These are phyloP conservation scores for Megamerina dolium DNA, from an alignment of 2,888 invertebrate species.

Conservation along the genomic window DNA sequence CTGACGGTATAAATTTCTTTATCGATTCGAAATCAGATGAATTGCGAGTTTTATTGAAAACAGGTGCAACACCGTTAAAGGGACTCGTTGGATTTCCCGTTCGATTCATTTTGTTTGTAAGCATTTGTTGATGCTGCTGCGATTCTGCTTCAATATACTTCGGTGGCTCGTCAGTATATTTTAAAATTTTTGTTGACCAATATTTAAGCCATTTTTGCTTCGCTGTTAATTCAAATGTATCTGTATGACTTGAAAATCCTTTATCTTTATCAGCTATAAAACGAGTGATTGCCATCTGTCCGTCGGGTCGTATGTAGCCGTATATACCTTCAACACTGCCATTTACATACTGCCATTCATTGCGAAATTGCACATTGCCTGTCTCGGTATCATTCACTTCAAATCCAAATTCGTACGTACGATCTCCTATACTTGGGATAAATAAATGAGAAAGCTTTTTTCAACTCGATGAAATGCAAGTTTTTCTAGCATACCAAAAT, in stretches of 20 bases:
- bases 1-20: conserved; percentile 33
- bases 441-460: conserved; percentile 9
- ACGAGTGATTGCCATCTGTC: conserved; percentile 55
- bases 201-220: conserved; percentile 16
- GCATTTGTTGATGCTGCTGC: too few relatives aligned
- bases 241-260: conserved; percentile 52
- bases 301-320: conserved; percentile 62
- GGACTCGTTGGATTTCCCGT: too few relatives aligned
- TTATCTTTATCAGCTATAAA: conserved; percentile 58
- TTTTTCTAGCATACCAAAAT: conserved; percentile 32
- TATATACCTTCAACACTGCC: conserved; percentile 69
- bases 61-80: too few relatives aligned
- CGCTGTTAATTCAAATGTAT: conserved; percentile 28
- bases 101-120: too few relatives aligned
- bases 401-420: conserved; percentile 68
- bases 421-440: conserved; percentile 49
- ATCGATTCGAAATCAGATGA: conserved; percentile 32
- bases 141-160: too few relatives aligned
- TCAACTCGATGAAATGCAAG: not conserved
- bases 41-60: too few relatives aligned
- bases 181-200: conserved; percentile 34
- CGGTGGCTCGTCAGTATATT: too few relatives aligned
- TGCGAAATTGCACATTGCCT: conserved; percentile 64
- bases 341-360: conserved; percentile 63
- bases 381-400: conserved; percentile 60